Percentiles rank a stretch among this genome's conserved stretches.
Conservation (phyloP, 2,797 vertebrate genomes). For the Apodemus agrarius region DNA sequence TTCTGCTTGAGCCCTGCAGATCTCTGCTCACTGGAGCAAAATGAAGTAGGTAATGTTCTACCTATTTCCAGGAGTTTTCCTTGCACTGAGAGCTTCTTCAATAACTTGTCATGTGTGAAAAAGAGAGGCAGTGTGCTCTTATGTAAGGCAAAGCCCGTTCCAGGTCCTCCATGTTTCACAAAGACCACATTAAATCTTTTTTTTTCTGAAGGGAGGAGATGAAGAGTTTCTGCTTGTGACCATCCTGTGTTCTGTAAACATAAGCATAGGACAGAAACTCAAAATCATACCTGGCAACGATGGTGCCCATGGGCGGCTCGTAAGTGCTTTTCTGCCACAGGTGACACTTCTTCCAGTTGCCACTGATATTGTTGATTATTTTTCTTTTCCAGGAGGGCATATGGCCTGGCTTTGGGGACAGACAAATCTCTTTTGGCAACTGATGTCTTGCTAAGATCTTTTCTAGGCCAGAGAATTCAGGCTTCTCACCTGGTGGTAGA, state of each 20-base stretch:
- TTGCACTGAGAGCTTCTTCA: background rate
- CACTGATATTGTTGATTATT: conserved; percentile 49
- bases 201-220: fast-evolving
- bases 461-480: conserved; percentile 80
- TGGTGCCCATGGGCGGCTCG: conserved; percentile 44
- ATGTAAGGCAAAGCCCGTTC: background rate
- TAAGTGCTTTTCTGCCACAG: conserved; percentile 4
- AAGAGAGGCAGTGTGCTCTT: background rate
- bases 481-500: conserved; percentile 70
- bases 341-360: conserved; percentile 42
- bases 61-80: background rate
- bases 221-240: background rate
- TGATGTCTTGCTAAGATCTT: conserved; percentile 78
- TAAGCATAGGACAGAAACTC: background rate
- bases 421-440: conserved; percentile 76
- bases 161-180: background rate
- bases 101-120: background rate
- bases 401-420: conserved; percentile 77
- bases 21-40: background rate
- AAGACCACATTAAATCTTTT: background rate
- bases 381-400: conserved; percentile 70
- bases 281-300: conserved; percentile 75
- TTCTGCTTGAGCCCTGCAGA: no score
- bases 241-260: background rate
- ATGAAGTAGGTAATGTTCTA: background rate